Evolutionary conservation across 1,140 invertebrate genomes (phyloP).

Genomic region (Maniola jurtina): DNA sequence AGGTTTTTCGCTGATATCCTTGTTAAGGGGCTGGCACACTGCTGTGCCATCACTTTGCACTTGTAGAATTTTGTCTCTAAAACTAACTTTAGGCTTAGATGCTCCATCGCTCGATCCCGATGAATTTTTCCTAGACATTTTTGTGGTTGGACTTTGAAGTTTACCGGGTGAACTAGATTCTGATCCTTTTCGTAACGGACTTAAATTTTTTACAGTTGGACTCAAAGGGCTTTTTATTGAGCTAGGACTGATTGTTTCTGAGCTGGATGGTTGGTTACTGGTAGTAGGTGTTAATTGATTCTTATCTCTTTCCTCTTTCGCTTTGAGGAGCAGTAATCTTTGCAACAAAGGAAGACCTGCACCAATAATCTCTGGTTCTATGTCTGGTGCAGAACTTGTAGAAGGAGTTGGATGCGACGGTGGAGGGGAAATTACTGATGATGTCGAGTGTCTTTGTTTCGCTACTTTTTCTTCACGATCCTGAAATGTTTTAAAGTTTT

Average conservation of each 20-base stretch:
- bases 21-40: constrained; percentile 66
- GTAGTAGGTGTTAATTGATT: constrained; percentile 63
- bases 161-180: constrained; percentile 74
- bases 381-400: constrained; percentile 62
- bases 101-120: constrained; percentile 74
- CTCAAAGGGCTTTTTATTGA: constrained; percentile 76
- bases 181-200: constrained; percentile 71
- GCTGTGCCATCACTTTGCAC: constrained; percentile 74
- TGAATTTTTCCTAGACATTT: constrained; percentile 74
- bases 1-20: constrained; percentile 65
- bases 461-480: constrained; percentile 81
- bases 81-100: constrained; percentile 74
- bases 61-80: constrained; percentile 76
- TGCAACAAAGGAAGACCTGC: constrained; percentile 88
- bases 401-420: constrained; percentile 68
- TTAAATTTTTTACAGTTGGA: constrained; percentile 73
- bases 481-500: constrained; percentile 42
- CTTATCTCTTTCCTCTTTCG: constrained; percentile 86
- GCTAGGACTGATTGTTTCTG: constrained; percentile 74
- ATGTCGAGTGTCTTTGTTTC: constrained; percentile 63
- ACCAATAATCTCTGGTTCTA: constrained; percentile 82
- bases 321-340: constrained; percentile 87
- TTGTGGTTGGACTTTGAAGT: constrained; percentile 71
- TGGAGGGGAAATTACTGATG: constrained; percentile 69
- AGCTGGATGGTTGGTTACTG: constrained; percentile 73